Conservation (phyloP, 2,113 vertebrate species). For the Strigops habroptila region DNA sequence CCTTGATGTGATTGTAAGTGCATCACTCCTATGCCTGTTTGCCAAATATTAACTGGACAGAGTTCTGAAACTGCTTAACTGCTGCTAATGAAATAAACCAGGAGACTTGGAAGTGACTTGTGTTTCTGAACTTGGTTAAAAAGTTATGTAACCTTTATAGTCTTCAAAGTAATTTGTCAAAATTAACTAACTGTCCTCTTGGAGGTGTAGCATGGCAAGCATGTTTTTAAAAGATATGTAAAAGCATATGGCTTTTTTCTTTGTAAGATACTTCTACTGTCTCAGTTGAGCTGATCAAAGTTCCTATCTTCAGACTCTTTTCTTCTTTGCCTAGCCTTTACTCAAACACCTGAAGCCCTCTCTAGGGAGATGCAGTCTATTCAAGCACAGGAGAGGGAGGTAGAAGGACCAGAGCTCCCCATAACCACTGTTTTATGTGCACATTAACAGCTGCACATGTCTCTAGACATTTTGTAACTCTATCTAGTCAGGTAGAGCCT, state of each 20-base stretch:
- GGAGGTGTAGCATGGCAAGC: background rate
- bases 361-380: background rate
- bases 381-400: background rate
- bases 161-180: background rate
- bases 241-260: background rate
- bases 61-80: background rate
- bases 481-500: background rate
- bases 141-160: background rate
- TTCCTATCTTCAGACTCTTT: background rate
- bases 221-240: background rate
- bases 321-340: background rate
- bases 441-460: background rate
- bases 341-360: background rate
- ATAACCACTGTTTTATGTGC: background rate
- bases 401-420: background rate
- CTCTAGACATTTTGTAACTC: background rate
- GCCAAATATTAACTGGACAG: background rate
- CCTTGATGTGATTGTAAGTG: background rate
- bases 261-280: background rate
- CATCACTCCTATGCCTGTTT: background rate
- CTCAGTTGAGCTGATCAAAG: background rate
- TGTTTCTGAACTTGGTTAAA: background rate
- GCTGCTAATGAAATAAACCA: background rate
- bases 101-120: background rate
- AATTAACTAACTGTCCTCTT: background rate